Evolutionary conservation across 1,140 invertebrate species (phyloP), one percentile per base, ranked within the genome.

Genomic region (Magallana gigas): DNA sequence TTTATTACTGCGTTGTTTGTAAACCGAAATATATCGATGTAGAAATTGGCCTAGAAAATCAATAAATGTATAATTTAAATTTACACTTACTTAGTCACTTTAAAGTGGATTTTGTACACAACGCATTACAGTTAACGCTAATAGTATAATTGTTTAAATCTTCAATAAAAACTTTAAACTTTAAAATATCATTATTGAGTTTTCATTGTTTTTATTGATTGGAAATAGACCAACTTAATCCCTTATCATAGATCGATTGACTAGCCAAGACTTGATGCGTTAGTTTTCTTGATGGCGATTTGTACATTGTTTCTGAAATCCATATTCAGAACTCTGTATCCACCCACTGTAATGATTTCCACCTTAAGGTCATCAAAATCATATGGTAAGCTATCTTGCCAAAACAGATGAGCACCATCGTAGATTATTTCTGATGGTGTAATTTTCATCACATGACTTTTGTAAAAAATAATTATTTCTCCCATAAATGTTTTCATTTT

Each of bases 251-350:
- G 23, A 23, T 23, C 0, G 76, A 29, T 12, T 9, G 36, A 85
- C 87, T 83, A 68, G 88, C 90, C 90, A 48, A 91, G 36, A 29
- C 36, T 29, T 0, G 68, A 76, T 1, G 71, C 71, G 57, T 57
- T 48, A 6, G 23, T 81, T 36, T 84, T 80, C 18, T 84, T 88
- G 6, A 91, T 85, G 14, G 85, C 84, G 16, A 90, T 83, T 68
- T 71, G 59, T 16, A 91, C 57, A 3, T 88, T 81, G 14, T 87
- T 85, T 60, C 88, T 86, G 57, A 91, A 60, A 56, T 89, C 89
- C 9, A 90, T 57, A 1, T 88, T 48, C n/a, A 91, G 16, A 18
- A 85, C 57, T n/a, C 83, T 81, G 18, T 60, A 14, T 59, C 83
- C 76, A 9, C 48, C 14, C 18, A 83, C 81, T 59, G 58, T 87